These are phyloP conservation scores for Catharus ustulatus DNA, from an alignment of 2,797 vertebrate genomes.

Conservation along the genomic window DNA sequence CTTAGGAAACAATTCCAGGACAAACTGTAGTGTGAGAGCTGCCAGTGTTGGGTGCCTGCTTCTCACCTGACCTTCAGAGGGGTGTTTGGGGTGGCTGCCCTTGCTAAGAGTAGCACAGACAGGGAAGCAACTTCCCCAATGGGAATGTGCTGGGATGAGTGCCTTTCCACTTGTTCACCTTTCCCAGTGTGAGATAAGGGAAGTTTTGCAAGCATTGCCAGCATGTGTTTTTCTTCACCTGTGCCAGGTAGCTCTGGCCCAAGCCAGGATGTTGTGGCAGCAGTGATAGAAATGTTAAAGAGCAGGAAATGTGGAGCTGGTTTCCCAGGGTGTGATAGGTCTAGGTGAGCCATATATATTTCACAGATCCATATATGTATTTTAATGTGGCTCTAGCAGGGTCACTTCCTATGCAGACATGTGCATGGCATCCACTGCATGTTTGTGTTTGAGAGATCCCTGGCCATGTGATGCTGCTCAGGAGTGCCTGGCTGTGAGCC, in stretches of 20 bases:
- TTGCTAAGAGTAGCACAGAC: not conserved
- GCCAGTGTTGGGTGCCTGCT: not conserved
- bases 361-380: not conserved
- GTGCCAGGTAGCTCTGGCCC: not conserved
- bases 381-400: not conserved
- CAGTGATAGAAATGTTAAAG: not conserved
- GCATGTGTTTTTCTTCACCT: not conserved
- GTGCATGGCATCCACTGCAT: not conserved
- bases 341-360: not conserved
- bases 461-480: not conserved
- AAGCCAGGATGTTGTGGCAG: not conserved
- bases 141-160: not conserved
- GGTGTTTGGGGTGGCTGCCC: not conserved
- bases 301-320: not conserved
- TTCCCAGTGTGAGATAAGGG: not conserved
- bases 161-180: not conserved
- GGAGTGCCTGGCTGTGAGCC: not conserved
- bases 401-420: not conserved
- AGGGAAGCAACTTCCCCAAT: not conserved
- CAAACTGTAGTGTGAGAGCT: constrained; percentile 79
- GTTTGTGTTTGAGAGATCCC: not conserved
- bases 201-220: not conserved
- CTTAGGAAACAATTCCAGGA: constrained; percentile 90
- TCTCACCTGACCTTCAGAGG: not conserved
- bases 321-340: not conserved